phyloP scores from a whole-genome alignment of 1,140 invertebrate species.

The Ostrea denselamellosa region DNA sequence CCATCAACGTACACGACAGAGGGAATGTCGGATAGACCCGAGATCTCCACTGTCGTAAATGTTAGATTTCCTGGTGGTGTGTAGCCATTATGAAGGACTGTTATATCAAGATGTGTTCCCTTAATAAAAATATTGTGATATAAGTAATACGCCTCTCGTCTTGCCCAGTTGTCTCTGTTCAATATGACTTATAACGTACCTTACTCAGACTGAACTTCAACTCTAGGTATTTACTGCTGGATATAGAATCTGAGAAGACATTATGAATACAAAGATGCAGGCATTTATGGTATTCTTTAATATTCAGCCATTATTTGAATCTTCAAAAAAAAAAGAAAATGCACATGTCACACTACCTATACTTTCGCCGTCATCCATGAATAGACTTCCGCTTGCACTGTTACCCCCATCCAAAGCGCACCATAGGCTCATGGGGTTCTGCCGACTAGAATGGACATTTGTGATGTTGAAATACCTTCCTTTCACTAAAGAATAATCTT shows the following conservation, averaged over 20 bases:
- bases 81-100: neutral
- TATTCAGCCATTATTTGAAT: too few relatives aligned
- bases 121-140: neutral
- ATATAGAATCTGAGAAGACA: neutral
- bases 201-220: neutral
- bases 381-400: slow-evolving; percentile 61
- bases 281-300: too few relatives aligned
- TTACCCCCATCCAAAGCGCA: slow-evolving; percentile 80
- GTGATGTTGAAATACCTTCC: too few relatives aligned
- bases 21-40: neutral
- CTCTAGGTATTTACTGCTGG: neutral
- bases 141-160: neutral
- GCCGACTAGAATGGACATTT: slow-evolving; percentile 77
- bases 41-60: neutral
- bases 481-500: too few relatives aligned
- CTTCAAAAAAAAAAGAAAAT: neutral
- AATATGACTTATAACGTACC: neutral
- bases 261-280: neutral
- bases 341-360: slow-evolving; percentile 50
- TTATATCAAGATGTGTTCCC: slow-evolving; percentile 17
- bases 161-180: neutral
- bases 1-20: neutral
- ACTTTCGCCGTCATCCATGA: slow-evolving; percentile 70
- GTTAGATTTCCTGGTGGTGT: slow-evolving; percentile 17
- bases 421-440: slow-evolving; percentile 83